Evolutionary conservation across 2,888 invertebrate genomes (phyloP), one percentile per base, ranked within the genome.

Genomic region (Brachynemurus nebulosus): DNA sequence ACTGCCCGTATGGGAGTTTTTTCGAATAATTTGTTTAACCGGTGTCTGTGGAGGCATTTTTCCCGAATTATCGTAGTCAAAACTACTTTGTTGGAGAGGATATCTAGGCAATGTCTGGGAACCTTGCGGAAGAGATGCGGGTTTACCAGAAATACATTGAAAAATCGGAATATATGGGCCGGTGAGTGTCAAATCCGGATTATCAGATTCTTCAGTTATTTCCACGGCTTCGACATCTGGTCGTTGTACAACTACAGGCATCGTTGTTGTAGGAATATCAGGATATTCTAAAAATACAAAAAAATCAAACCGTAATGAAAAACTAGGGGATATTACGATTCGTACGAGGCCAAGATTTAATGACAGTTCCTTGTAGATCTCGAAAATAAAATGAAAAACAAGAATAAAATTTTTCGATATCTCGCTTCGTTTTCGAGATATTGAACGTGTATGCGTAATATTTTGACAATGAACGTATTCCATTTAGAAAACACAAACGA

Each of bases 111-210:
- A 36, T 17, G 36, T 58, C 52, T 58, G 56, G 14, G 54, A 50
- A 39, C 57, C 57, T 46, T 55, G 52, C 30, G 57, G 50, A 6
- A 60, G 59, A 12, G 57, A 57, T 9, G 66, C 62, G 25, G 78
- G 70, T 40, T 74, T 76, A 41, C 92, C 92, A 23, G 91, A 88
- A 54, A 86, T 82, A 62, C 92, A 92, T 64, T 92, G 91, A 44
- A 88, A 90, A 53, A 92, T 88, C 7, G 89, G 86, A 64, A 92
- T 91, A 62, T 92, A 92, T 0, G 89, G 86, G 17, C 86, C 86
- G 8, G 86, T 80, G 53, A 74, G 72, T 23, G 74, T 74, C 42
- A 78, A 78, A 45, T 74, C 68, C 9, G 78, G 76, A 16, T 78
- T 76, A 12, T 76, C 74, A 50, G 65, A 54, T 53, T 65, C 63